Evolutionary conservation across 2,888 invertebrate genomes (phyloP).

Genomic region (Hyppa rectilinea): DNA sequence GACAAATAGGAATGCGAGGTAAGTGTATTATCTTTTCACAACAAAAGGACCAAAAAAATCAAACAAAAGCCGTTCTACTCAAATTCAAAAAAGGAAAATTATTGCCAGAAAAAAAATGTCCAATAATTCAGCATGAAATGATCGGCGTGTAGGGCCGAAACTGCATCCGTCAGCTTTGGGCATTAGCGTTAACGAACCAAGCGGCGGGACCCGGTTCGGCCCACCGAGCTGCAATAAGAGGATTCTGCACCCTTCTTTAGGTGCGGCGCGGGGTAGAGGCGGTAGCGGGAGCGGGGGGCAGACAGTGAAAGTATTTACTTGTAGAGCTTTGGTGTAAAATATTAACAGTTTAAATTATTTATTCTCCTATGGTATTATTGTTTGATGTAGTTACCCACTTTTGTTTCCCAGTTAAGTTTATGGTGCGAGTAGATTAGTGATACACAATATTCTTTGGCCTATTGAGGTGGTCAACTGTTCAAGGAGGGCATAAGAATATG

Average conservation of each 20-base stretch:
- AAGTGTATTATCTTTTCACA: background rate
- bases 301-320: slow-evolving; percentile 28
- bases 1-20: background rate
- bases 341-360: no score
- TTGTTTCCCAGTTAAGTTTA: background rate
- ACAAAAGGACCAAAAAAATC: background rate
- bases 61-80: background rate
- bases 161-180: slow-evolving; percentile 86
- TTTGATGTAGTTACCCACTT: background rate
- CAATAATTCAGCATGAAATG: slow-evolving; percentile 67
- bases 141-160: slow-evolving; percentile 78
- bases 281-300: slow-evolving; percentile 15
- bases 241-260: slow-evolving; percentile 86
- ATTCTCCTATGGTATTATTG: no score
- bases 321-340: no score
- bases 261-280: slow-evolving; percentile 65
- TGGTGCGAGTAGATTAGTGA: background rate
- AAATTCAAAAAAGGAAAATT: slow-evolving; percentile 21
- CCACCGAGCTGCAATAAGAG: slow-evolving; percentile 90
- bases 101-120: slow-evolving; percentile 37
- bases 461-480: background rate
- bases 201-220: slow-evolving; percentile 72
- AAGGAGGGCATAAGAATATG: background rate
- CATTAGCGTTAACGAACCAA: slow-evolving; percentile 86
- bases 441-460: background rate